Evolutionary conservation across 1,140 invertebrate species (phyloP), one percentile per base, ranked within the genome.

Genomic region (Acromyrmex echinatior): DNA sequence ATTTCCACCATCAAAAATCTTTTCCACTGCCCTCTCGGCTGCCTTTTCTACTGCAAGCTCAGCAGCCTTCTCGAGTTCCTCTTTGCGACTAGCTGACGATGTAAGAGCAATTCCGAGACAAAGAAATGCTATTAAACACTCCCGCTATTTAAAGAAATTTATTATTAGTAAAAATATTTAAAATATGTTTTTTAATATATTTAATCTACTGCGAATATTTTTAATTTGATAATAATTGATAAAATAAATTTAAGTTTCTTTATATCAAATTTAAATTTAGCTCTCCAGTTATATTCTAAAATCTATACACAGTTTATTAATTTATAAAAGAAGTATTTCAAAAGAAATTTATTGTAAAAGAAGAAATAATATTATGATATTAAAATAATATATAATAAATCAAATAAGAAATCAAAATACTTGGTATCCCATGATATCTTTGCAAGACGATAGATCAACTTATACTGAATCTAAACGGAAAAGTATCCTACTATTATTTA

Each of bases 21-120:
- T 95, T 51, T 95, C 94, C 2, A 95, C 95, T 0, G 95, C 95
- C 71, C 93, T 92, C 60, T 95, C 95, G 0, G 95, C 95, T 18
- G 94, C 93, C 31, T 92, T 92, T 66, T 95, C 95, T 9, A 95
- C 95, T 4, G 94, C 95, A 0, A 95, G 85, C 66, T 95, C 94
- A 0, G 94, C 95, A 3, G 94, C 94, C 28, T 92, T 92, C 73
- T 95, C 95, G 6, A 95, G 87, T 9, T 95, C 94, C 85, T 94
- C 93, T 65, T 89, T 93, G 0, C 77, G 73, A 65, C 73, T 93
- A 9, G 92, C 92, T 9, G 85, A 86, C 53, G 89, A 87, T 12
- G 77, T 85, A n/a, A 91, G 35, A 0, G 82, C 35, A 18, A 92
- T 56, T 7, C 81, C 90, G 25, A 94, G 70, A 28, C 87, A 92